A percentile compares a stretch with the other conserved stretches of the same genome.
Conservation (phyloP, 2,113 vertebrate genomes). For the Typhlomys cinereus region DNA sequence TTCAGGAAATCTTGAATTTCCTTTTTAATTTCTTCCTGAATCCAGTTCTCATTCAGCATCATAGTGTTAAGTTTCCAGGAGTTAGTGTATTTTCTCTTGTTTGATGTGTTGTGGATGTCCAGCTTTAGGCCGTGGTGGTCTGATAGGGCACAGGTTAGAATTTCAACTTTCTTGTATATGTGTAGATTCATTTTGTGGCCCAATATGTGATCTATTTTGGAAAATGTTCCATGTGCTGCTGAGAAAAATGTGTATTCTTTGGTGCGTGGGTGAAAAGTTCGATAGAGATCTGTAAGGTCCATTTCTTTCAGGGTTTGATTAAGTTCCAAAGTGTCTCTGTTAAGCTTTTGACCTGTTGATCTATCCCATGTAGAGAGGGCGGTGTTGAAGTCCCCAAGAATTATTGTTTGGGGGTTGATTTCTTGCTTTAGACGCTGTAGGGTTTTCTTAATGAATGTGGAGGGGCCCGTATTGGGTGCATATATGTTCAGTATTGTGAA, state of each 20-base stretch:
- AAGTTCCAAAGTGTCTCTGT: not conserved
- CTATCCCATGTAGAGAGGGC: not conserved
- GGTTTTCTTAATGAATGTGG: not conserved
- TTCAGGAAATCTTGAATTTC: too few species aligned
- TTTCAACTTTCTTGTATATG: not conserved
- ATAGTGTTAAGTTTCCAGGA: too few species aligned
- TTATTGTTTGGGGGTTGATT: not conserved
- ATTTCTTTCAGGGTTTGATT: not conserved
- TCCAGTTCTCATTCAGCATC: too few species aligned
- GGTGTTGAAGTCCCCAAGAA: not conserved
- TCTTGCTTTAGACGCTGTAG: not conserved
- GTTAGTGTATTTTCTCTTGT: not conserved
- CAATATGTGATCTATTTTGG: not conserved
- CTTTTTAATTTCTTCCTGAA: too few species aligned
- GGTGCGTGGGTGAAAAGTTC: not conserved
- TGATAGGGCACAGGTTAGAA: not conserved
- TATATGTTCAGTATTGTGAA: not conserved
- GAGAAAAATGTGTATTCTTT: not conserved
- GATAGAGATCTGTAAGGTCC: not conserved
- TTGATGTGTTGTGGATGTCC: not conserved
- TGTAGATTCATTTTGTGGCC: not conserved
- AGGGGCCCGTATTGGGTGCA: too few species aligned
- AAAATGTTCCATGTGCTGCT: not conserved
- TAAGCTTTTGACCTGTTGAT: not conserved
- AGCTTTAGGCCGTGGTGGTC: not conserved